Base-by-base conservation (phyloP, 2,113 vertebrate species). In the Phaetusa simplex region DNA sequence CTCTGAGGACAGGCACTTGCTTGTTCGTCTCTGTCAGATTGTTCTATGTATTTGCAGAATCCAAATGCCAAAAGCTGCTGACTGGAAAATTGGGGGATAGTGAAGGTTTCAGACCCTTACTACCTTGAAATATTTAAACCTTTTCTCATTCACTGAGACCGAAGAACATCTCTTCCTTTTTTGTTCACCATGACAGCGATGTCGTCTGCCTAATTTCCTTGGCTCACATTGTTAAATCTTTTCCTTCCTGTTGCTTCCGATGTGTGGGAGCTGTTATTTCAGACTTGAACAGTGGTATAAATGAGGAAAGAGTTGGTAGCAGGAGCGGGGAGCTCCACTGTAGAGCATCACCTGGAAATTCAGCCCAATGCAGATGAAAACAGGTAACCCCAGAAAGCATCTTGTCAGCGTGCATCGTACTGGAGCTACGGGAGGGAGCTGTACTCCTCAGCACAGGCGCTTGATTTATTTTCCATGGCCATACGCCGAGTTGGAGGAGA, bases 141-240 rank as follows among this genome's bases (percentile, higher is more conserved):
- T 66, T 56, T 82, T 55, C 15, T 40, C 6, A 2, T 76, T 91
- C 6, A 6, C 26, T 8, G 36, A 82, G 69, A 61, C 52, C 52
- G 34, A 40, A 79, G 73, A 76, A 53, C 14, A 20, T 72, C 7
- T 40, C 59, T 22, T 61, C 62, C 20, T 22, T 66, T 82, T 64
- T n/a, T 34, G 32, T n/a, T 34, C 20, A 2, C 26, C 1, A 0
- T 5, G 45, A 8, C 72, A 82, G 16, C 0, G 0, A 18, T 34
- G 30, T 20, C 50, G 49, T 67, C 58, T 86, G 58, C 26, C 81
- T 47, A 22, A 81, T 88, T 61, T 40, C 66, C 53, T 84, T 91
- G 78, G 23, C 32, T 87, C 45, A 8, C 27, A 2, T 26, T 59
- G 62, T 66, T 91, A 47, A 72, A 32, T 74, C 64, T 92, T 56